These are phyloP conservation scores for Meandrusa payeni DNA, from an alignment of 2,888 invertebrate species.

Conservation along the genomic window DNA sequence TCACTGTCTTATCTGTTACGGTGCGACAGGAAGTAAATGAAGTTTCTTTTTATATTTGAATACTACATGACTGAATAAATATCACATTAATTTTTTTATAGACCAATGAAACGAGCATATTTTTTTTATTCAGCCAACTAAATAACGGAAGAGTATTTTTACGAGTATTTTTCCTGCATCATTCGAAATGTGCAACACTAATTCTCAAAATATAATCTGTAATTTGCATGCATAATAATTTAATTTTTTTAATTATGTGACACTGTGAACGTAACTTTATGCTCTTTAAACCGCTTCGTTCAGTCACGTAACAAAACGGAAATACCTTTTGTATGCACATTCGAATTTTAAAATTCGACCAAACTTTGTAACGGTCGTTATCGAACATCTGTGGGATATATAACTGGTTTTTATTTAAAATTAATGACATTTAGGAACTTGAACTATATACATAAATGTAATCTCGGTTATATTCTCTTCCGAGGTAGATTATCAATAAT, in stretches of 20 bases:
- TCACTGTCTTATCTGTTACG: too few relatives aligned
- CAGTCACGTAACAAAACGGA: constrained; percentile 14
- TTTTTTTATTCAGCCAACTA: too few relatives aligned
- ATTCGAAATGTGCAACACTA: neutral
- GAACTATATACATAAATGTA: neutral
- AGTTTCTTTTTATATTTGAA: too few relatives aligned
- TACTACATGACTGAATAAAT: too few relatives aligned
- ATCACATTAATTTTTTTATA: too few relatives aligned
- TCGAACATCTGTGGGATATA: neutral
- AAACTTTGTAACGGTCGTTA: neutral
- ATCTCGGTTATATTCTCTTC: too few relatives aligned
- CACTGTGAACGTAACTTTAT: constrained; percentile 4
- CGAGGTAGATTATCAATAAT: too few relatives aligned
- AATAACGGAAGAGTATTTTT: too few relatives aligned
- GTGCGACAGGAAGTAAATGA: too few relatives aligned
- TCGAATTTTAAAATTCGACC: neutral
- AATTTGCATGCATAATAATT: neutral
- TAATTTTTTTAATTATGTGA: constrained; percentile 8
- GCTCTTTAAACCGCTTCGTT: neutral
- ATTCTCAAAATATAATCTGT: neutral
- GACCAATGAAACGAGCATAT: too few relatives aligned
- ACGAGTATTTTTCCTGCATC: too few relatives aligned
- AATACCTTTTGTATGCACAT: constrained; percentile 8
- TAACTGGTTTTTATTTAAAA: constrained; percentile 1
- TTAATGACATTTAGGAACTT: constrained; percentile 3